Evolutionary conservation across 92 coral and sea anemone genomes (phyloP), one percentile per base, ranked within the genome.

Genomic region (Parazoanthus darwini): DNA sequence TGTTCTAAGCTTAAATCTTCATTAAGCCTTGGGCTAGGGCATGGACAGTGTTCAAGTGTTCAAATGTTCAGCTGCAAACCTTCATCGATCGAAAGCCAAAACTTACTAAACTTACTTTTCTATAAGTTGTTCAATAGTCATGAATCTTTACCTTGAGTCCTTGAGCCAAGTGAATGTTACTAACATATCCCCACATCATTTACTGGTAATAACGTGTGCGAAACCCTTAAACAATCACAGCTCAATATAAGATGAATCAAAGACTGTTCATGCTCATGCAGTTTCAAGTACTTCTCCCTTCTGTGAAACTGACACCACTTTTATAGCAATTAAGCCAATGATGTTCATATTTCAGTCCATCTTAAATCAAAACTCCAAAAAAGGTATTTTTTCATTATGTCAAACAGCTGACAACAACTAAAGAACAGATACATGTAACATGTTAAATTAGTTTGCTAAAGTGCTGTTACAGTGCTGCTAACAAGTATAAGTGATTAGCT

Each of bases 311-410:
- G 78, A 84, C 51, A 84, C 79, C 23, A 70, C 65, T 48, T 43
- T 43, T 70, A 84, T 46, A 84, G 25, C 23, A 33, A 44, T n/a
- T 8, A 84, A 36, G 79, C 35, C 20, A 54, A 46, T 44, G 26
- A 80, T 80, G 85, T 80, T 80, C 85, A 84, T 44, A 84, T 84
- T 83, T 71, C 87, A 84, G 79, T 38, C 43, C 66, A 71, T 33
- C 65, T 70, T 71, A 84, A 48, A 84, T 48, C n/a, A 46, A 84
- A 84, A 84, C 66, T 48, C 87, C 87, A 43, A 84, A 84, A 84
- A 84, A 13, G 87, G 87, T 50, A 46, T 71, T 84, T 48, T 33
- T 72, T 84, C 87, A 48, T 71, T 29, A 84, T 71, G 87, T 35
- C 51, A 71, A 71, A 56, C 48, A 46, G 79, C 67, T 84, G 87